Conservation (phyloP, 2,113 vertebrate genomes). For the Phalacrocorax aristotelis region DNA sequence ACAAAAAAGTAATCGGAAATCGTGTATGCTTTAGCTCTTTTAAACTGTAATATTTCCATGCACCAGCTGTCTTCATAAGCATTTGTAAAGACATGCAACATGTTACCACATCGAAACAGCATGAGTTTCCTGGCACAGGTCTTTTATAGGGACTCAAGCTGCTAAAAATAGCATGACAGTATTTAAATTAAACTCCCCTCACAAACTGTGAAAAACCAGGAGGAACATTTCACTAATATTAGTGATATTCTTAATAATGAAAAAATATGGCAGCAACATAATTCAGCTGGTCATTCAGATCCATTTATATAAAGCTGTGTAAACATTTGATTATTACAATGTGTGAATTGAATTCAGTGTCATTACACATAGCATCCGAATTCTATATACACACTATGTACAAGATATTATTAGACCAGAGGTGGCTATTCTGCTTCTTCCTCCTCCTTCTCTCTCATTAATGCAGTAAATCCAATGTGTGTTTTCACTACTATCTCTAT, state of each 20-base stretch:
- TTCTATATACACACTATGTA: neutral
- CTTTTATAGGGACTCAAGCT: neutral
- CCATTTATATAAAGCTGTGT: neutral
- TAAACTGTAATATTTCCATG: neutral
- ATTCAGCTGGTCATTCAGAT: neutral
- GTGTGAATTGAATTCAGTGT: neutral
- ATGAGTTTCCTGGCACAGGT: fast-evolving
- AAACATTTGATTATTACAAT: neutral
- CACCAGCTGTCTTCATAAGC: neutral
- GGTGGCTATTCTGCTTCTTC: neutral
- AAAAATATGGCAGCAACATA: neutral
- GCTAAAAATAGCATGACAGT: neutral
- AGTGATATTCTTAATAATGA: neutral
- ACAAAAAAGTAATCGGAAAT: neutral
- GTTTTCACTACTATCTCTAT: neutral
- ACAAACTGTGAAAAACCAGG: too few species aligned
- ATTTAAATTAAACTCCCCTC: neutral
- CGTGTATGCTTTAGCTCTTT: neutral
- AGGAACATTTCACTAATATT: neutral
- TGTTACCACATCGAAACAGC: fast-evolving
- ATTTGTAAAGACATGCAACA: neutral
- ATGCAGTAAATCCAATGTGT: neutral
- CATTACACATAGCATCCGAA: neutral
- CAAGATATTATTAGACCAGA: neutral
- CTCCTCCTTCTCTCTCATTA: neutral